Evolutionary conservation across 2,113 vertebrate genomes (phyloP).

Genomic region (Bombycilla garrulus): DNA sequence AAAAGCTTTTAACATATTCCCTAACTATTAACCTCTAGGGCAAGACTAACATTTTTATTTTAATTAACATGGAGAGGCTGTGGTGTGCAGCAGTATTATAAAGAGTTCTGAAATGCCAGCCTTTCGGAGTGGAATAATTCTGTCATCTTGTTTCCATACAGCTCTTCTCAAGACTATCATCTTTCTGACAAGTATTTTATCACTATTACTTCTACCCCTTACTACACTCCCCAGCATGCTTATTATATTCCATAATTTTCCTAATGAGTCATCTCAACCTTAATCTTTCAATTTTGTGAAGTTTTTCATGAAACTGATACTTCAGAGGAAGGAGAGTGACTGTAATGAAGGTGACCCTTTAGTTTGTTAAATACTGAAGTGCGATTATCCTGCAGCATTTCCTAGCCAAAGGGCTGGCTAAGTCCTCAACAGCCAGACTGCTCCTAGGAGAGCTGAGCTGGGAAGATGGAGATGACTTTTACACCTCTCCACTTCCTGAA

Average conservation of each 20-base stretch:
- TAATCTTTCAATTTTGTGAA: neutral
- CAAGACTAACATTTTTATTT: neutral
- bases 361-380: neutral
- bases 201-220: neutral
- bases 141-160: slow-evolving; percentile 39
- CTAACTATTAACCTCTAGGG: neutral
- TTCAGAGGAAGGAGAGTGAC: neutral
- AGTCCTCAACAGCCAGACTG: neutral
- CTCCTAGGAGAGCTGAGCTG: neutral
- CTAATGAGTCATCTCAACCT: slow-evolving; percentile 2
- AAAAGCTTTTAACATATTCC: neutral
- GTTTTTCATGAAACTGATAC: neutral
- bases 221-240: neutral
- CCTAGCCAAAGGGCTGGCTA: neutral
- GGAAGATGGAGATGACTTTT: neutral
- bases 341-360: neutral
- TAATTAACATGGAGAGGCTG: neutral
- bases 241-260: slow-evolving; percentile 16
- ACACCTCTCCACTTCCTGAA: neutral
- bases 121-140: slow-evolving; percentile 13
- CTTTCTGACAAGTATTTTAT: slow-evolving; percentile 36
- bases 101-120: neutral
- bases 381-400: neutral
- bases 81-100: neutral
- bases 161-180: neutral